These are phyloP conservation scores for Parnassius glacialis DNA, from an alignment of 2,888 invertebrate genomes.

Conservation along the genomic window DNA sequence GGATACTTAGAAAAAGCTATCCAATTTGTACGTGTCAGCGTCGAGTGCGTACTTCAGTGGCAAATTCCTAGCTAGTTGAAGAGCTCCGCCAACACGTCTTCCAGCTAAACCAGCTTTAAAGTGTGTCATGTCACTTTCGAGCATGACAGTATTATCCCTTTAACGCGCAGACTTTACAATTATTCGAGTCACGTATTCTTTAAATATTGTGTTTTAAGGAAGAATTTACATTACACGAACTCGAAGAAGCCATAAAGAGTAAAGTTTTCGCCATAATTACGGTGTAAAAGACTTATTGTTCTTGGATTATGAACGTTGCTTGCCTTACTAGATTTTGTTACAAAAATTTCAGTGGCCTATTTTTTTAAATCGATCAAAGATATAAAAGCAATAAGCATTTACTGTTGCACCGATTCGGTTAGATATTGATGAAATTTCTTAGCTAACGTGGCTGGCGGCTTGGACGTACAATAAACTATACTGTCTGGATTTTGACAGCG, in stretches of 20 bases:
- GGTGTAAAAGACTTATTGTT: no score
- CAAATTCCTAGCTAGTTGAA: constrained; percentile 22
- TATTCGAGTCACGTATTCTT: constrained; percentile 18
- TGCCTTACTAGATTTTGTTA: no score
- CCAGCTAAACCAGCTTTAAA: constrained; percentile 18
- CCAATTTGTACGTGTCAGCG: constrained; percentile 26
- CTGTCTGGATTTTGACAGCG: background rate
- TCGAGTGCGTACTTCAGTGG: constrained; percentile 22
- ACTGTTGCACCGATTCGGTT: background rate
- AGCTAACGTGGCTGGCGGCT: background rate
- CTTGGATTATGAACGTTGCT: no score
- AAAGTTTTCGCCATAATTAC: no score
- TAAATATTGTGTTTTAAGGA: constrained; percentile 1
- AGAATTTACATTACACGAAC: no score
- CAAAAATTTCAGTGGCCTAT: background rate
- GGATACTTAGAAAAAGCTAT: constrained; percentile 24
- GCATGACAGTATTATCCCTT: constrained; percentile 22
- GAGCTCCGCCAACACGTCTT: constrained; percentile 24
- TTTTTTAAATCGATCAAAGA: background rate
- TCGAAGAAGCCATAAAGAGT: no score
- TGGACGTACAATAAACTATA: background rate
- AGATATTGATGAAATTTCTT: constrained; percentile 6
- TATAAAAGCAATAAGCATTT: background rate
- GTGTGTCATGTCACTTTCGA: constrained; percentile 26
- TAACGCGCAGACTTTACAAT: constrained; percentile 13